Evolutionary conservation across 64 coral and sea anemone genomes (phyloP).

Genomic region (Porites australiensis): DNA sequence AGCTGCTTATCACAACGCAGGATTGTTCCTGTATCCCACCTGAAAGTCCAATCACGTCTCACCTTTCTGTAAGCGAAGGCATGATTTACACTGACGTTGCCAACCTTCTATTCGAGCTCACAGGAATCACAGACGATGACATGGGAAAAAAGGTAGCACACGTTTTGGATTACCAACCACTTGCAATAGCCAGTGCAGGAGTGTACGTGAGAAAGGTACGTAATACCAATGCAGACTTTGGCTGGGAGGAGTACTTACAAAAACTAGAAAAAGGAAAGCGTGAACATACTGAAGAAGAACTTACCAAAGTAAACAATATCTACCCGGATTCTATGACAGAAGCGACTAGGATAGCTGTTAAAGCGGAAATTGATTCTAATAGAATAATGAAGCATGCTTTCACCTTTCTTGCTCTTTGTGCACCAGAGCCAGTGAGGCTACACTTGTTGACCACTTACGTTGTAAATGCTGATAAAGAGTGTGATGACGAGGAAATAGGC

Average conservation of each 20-base stretch:
- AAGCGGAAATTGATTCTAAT: conserved; percentile 4
- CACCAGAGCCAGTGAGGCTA: conserved; percentile 47
- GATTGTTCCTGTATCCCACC: conserved; percentile 30
- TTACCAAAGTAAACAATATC: conserved; percentile 1
- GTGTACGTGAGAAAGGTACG: conserved; percentile 32
- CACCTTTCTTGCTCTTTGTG: conserved; percentile 57
- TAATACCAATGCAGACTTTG: not conserved
- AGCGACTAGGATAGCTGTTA: conserved; percentile 39
- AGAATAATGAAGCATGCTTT: conserved; percentile 61
- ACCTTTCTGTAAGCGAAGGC: conserved; percentile 30
- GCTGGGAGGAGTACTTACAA: conserved; percentile 39
- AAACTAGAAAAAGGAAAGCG: conserved; percentile 80
- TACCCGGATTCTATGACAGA: conserved; percentile 60
- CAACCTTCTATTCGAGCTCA: conserved; percentile 16
- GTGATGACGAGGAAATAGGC: conserved; percentile 9
- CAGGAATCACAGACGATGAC: conserved; percentile 10
- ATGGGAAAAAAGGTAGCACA: conserved; percentile 18
- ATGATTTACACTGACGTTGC: not conserved
- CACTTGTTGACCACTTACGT: conserved; percentile 53
- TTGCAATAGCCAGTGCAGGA: conserved; percentile 56
- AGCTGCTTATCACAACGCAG: conserved; percentile 68
- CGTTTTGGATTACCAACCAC: conserved; percentile 57
- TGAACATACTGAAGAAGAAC: conserved; percentile 24
- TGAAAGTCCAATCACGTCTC: not conserved
- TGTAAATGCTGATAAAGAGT: not conserved